A percentile compares a stretch with the other conserved stretches of the same genome.
Conservation (phyloP, 2,888 invertebrate species). For the Spialia ferax region DNA sequence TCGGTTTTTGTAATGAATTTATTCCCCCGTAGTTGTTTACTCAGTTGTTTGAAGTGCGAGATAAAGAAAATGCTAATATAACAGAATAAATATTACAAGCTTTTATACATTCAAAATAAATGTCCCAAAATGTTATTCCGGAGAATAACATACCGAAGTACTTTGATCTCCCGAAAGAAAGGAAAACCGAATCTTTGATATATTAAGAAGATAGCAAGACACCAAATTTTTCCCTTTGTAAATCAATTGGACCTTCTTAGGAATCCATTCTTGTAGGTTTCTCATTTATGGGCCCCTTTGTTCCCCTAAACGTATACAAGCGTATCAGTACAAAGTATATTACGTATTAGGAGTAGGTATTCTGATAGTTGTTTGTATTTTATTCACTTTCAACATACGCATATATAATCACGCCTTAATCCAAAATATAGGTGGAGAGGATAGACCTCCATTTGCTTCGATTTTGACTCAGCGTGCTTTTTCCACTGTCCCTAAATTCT, state of each 20-base stretch:
- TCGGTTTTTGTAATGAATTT: too few species aligned
- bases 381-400: too few species aligned
- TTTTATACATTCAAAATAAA: constrained; percentile 21
- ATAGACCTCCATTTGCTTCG: too few species aligned
- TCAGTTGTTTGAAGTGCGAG: neutral
- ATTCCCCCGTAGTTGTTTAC: neutral
- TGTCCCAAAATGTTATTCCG: constrained; percentile 27
- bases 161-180: constrained; percentile 41
- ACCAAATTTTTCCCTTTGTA: constrained; percentile 32
- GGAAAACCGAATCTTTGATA: constrained; percentile 39
- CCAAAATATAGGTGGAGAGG: too few species aligned
- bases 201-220: constrained; percentile 40
- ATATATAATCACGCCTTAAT: too few species aligned
- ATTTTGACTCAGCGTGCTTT: too few species aligned
- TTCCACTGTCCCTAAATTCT: too few species aligned
- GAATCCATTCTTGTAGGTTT: constrained; percentile 13
- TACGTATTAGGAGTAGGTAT: too few species aligned
- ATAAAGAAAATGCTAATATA: constrained; percentile 16
- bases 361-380: too few species aligned
- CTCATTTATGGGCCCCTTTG: constrained; percentile 12
- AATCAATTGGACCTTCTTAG: constrained; percentile 28
- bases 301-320: neutral
- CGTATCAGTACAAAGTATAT: too few species aligned
- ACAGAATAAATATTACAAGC: constrained; percentile 17
- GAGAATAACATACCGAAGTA: constrained; percentile 13